phyloP scores from a whole-genome alignment of 2,888 invertebrate genomes.

The Drosophila recens region DNA sequence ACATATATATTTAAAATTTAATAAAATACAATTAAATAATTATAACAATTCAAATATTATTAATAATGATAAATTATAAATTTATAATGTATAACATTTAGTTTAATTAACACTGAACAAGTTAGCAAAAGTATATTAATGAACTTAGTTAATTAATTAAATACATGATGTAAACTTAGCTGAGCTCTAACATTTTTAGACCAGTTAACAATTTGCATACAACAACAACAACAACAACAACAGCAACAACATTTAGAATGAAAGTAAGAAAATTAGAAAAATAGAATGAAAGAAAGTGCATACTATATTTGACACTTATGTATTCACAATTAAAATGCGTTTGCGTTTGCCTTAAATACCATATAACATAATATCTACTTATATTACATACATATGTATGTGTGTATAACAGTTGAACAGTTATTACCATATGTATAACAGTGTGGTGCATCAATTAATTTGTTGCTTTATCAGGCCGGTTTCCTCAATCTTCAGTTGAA shows the following conservation, averaged over 20 bases:
- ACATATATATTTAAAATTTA: slow-evolving; percentile 40
- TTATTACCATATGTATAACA: slow-evolving; percentile 13
- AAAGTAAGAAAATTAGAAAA: background rate
- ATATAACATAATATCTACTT: slow-evolving; percentile 17
- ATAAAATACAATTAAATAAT: slow-evolving; percentile 29
- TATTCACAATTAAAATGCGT: slow-evolving; percentile 64
- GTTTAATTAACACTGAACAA: slow-evolving; percentile 27
- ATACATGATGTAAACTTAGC: slow-evolving; percentile 20
- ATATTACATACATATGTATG: no score
- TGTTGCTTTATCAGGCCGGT: slow-evolving; percentile 48
- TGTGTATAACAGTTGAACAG: slow-evolving; percentile 16
- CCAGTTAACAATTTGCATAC: no score
- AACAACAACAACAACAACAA: background rate
- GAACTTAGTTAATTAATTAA: background rate
- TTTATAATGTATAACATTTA: slow-evolving; percentile 41
- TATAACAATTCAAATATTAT: slow-evolving; percentile 20
- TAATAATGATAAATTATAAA: slow-evolving; percentile 31
- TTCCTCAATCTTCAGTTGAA: slow-evolving; percentile 59
- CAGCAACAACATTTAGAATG: background rate
- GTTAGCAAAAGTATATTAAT: slow-evolving; percentile 16
- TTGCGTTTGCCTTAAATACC: slow-evolving; percentile 68
- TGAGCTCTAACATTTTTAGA: slow-evolving; percentile 42
- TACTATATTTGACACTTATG: slow-evolving; percentile 27
- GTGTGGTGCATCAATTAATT: slow-evolving; percentile 11
- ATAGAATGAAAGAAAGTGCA: slow-evolving; percentile 16